Conservation (phyloP, 2,888 invertebrate species). For the Nymphalis c-album region DNA sequence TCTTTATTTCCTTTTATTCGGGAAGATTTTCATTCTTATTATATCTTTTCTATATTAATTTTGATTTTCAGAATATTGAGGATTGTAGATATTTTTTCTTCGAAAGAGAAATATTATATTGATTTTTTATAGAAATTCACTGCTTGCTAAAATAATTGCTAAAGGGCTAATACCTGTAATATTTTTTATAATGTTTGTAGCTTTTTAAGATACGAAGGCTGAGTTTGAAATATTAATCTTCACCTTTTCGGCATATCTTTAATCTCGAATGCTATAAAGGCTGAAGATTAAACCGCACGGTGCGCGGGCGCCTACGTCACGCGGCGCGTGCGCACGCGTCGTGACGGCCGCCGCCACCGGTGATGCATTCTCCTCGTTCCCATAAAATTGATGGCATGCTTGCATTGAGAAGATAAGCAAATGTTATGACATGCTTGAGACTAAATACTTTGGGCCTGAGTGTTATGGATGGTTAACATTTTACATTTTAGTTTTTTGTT, state of each 20-base stretch:
- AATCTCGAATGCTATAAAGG: conserved; percentile 6
- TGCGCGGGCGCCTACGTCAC: conserved; percentile 6
- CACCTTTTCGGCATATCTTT: conserved; percentile 11
- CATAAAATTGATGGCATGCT: conserved; percentile 13
- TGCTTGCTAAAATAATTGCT: no score
- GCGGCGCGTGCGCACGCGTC: conserved; percentile 33
- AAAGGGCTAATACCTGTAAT: no score
- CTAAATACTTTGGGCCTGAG: not conserved
- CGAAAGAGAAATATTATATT: no score
- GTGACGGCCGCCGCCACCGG: conserved; percentile 16
- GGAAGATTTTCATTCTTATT: no score
- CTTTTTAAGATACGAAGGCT: not conserved
- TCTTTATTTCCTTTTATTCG: no score
- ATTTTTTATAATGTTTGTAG: no score
- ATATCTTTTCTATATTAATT: no score
- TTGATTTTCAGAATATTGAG: no score
- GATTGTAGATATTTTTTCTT: no score
- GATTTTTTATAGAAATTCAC: no score
- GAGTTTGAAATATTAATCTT: conserved; percentile 6
- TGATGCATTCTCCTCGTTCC: conserved; percentile 24
- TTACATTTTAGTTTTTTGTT: no score
- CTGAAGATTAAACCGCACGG: conserved; percentile 13
- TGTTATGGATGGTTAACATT: not conserved
- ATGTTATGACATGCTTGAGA: conserved; percentile 23
- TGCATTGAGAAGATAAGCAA: conserved; percentile 22